Evolutionary conservation across 2,797 vertebrate species (phyloP), one percentile per base, ranked within the genome.

Genomic region (Sebastes nivosus): DNA sequence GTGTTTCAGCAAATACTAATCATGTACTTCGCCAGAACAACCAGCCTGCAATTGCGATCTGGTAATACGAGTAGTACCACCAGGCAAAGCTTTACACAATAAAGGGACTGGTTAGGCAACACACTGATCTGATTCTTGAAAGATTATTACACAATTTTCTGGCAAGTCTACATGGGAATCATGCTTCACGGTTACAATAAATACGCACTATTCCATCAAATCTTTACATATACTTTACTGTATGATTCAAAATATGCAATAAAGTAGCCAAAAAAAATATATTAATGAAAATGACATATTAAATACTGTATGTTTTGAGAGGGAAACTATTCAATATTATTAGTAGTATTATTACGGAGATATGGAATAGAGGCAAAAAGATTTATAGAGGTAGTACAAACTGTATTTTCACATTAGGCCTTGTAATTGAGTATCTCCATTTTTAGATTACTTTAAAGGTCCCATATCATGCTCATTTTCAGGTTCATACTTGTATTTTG

Each of bases 1-100:
- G 12, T 87, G 76, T 79, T 80, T 68, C 20, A 46, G 46, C 9
- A 9, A 50, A 50, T 50, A 50, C 46, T 16, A 20, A 50, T 50
- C 46, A 22, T 8, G 20, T 18, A 55, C 12, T 27, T 61, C 14
- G n/a, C 25, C 3, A 12, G 16, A 36, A 74, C n/a, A 16, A 8
- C 27, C 20, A 25, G 42, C 8, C 7, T 38, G 4, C 18, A 60
- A 69, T 22, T 10, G 22, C 8, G 50, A 24, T 59, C 27, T 25
- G 20, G 34, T 30, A 27, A 67, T 13, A 74, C 29, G 7, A 18
- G 30, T 10, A 5, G 57, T 72, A 67, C 13, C 38, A 46, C 20
- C 20, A 18, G 59, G 5, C 8, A 60, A 74, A 60, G 4, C 9
- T 24, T 73, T 80, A 36, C 24, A 38, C 5, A 86, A 84, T 38